Evolutionary conservation across 2,797 vertebrate species (phyloP).

Genomic region (Alosa sapidissima): DNA sequence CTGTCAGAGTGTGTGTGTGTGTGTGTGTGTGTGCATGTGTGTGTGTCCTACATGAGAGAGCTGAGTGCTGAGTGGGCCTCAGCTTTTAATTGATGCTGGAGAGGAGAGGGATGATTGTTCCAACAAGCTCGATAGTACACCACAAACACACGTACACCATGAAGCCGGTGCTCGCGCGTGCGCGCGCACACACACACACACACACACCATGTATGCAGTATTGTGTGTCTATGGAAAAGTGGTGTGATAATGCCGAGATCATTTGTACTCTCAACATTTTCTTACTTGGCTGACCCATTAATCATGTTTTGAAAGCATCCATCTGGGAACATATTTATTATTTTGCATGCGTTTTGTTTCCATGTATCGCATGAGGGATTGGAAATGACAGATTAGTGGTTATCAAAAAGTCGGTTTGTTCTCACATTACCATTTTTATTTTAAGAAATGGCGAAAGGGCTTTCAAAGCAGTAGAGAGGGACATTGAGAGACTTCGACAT

Average conservation of each 20-base stretch:
- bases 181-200: constrained; percentile 27
- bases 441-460: neutral
- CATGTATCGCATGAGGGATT: neutral
- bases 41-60: constrained; percentile 38
- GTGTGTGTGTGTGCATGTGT: constrained; percentile 17
- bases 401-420: neutral
- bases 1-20: constrained; percentile 11
- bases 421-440: neutral
- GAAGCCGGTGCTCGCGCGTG: constrained; percentile 39
- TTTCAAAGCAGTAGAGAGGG: neutral
- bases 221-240: neutral
- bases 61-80: constrained; percentile 55
- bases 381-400: neutral
- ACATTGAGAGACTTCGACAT: neutral
- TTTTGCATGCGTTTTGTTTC: neutral
- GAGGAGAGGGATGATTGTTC: constrained; percentile 61
- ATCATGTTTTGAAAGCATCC: neutral
- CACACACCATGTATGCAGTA: constrained; percentile 13
- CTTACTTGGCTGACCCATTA: neutral
- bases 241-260: neutral
- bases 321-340: neutral
- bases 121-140: constrained; percentile 38
- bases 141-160: neutral
- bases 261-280: neutral
- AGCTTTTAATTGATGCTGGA: constrained; percentile 70